Evolutionary conservation across 2,113 vertebrate genomes (phyloP), one percentile per base, ranked within the genome.

Genomic region (Dipodomys stephensi): DNA sequence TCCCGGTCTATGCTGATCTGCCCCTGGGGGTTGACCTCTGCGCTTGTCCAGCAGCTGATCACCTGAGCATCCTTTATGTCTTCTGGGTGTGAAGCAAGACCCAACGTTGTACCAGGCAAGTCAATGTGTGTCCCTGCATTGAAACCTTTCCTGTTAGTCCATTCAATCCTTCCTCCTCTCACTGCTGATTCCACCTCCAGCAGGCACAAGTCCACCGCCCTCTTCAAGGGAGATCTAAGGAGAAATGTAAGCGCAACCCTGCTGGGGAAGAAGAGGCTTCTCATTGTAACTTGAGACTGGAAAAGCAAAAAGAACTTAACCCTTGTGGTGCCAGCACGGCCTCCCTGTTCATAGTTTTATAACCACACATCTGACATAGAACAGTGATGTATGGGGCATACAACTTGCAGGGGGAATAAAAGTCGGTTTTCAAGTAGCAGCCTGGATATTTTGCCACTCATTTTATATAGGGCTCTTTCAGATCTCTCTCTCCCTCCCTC

Each of bases 261-360:
- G 98, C 98, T 98, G 98, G 99, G 99, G 99, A 99, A 99, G 98
- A 98, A 99, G 99, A 99, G 99, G 99, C 98, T 98, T 98, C 98
- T 99, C 99, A 99, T 99, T 99, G 99, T 99, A 99, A 99, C 99
- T 98, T 98, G 99, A 99, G 99, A 99, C 97, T 98, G 98, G 98
- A 97, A 98, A 98, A 98, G 98, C 98, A 97, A 98, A 97, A 98
- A 98, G 98, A 97, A 96, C 86, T 98, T 98, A 98, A 98, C 98
- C 98, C 98, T 97, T 98, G 96, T 94, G 96, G 97, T 98, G 94
- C 98, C 98, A 98, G 97, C 78, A 82, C 94, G 97, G 97, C 86
- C 96, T 96, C 96, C 97, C 96, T 95, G 72, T 95, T 94, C 80
- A n/a, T 84, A 86, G 93, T 22, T 92, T 96, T 93, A 96, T 87